These are phyloP conservation scores for Hetaerina titia DNA, from an alignment of 2,888 invertebrate species.

Conservation along the genomic window DNA sequence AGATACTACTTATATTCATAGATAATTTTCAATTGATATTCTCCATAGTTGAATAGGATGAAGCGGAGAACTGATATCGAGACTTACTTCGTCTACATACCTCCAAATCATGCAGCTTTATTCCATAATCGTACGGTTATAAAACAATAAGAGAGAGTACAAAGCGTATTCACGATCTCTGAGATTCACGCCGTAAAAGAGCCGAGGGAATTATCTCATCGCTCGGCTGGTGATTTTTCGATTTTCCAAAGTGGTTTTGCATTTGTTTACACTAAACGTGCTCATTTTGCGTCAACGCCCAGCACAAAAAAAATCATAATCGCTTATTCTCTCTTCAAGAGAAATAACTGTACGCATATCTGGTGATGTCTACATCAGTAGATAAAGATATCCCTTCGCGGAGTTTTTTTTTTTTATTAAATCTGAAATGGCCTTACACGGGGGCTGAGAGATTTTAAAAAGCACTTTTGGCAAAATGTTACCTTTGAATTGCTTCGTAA, in stretches of 20 bases:
- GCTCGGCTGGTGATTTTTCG: neutral
- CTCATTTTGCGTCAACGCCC: neutral
- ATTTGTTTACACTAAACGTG: neutral
- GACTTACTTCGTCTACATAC: too few species aligned
- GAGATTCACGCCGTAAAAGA: neutral
- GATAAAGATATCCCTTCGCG: neutral
- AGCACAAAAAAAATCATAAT: neutral
- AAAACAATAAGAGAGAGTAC: neutral
- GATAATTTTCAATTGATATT: too few species aligned
- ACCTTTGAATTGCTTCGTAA: neutral
- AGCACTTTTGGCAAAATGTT: neutral
- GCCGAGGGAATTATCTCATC: neutral
- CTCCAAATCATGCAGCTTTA: too few species aligned
- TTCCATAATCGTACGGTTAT: too few species aligned
- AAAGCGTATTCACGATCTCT: neutral
- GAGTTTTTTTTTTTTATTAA: neutral
- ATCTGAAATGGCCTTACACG: neutral
- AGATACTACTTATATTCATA: too few species aligned
- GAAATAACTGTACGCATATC: neutral
- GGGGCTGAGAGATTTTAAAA: conserved; percentile 3
- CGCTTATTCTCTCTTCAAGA: neutral
- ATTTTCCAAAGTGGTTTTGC: neutral
- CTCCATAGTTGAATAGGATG: too few species aligned
- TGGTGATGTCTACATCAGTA: neutral
- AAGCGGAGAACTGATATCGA: too few species aligned